phyloP scores from a whole-genome alignment of 2,113 vertebrate species.

The Xiphophorus couchianus region DNA sequence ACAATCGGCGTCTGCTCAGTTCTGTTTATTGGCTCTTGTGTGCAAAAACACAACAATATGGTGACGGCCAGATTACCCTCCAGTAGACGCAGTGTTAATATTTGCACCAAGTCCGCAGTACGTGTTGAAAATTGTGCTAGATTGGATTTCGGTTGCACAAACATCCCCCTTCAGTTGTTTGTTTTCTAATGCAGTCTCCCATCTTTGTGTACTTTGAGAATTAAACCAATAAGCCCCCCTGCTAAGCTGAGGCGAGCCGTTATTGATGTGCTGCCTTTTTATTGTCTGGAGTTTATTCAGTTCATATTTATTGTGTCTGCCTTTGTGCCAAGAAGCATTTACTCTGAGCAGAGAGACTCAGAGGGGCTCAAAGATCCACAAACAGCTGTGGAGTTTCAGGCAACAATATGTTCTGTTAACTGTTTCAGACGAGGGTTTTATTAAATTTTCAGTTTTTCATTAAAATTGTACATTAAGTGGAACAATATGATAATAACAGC shows the following conservation, averaged over 20 bases:
- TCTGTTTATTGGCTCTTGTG: conserved; percentile 63
- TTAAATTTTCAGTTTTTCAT: conserved; percentile 7
- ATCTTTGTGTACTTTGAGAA: conserved; percentile 68
- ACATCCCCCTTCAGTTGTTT: conserved; percentile 59
- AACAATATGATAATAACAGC: conserved; percentile 4
- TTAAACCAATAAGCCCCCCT: conserved; percentile 73
- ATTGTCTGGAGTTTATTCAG: conserved; percentile 68
- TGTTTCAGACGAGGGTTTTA: conserved; percentile 11
- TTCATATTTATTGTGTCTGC: conserved; percentile 62
- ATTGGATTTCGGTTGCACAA: conserved; percentile 62
- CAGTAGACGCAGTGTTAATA: conserved; percentile 71
- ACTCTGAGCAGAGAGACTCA: conserved; percentile 47
- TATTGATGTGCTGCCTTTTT: conserved; percentile 70
- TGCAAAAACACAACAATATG: conserved; percentile 60
- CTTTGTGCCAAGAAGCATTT: conserved; percentile 55
- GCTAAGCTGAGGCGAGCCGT: conserved; percentile 57
- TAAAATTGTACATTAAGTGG: conserved; percentile 6
- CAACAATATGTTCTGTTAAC: conserved; percentile 45
- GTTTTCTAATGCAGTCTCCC: conserved; percentile 50
- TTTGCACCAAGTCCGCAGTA: conserved; percentile 69
- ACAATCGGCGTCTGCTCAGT: conserved; percentile 47
- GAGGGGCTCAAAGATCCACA: conserved; percentile 31
- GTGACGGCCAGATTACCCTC: conserved; percentile 70
- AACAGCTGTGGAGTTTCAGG: conserved; percentile 51
- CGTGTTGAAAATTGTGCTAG: conserved; percentile 64